Evolutionary conservation across 2,888 invertebrate species (phyloP).

Genomic region (Phyllotreta cruciferae): DNA sequence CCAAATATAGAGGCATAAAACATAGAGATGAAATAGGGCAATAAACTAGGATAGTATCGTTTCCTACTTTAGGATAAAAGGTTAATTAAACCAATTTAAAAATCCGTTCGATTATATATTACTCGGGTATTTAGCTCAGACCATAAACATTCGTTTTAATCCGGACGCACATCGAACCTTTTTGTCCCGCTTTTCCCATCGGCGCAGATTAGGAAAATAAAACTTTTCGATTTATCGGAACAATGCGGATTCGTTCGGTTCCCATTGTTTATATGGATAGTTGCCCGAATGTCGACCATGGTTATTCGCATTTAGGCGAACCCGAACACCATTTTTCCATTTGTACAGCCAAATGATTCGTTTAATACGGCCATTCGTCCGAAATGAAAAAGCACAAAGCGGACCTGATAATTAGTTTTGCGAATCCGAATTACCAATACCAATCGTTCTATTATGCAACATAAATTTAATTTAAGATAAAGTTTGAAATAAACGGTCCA

Average conservation of each 20-base stretch:
- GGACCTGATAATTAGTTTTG: not conserved
- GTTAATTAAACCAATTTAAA: too few relatives aligned
- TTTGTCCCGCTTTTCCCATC: slow-evolving; percentile 4
- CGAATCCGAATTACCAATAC: too few relatives aligned
- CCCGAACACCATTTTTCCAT: slow-evolving; percentile 28
- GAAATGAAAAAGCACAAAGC: slow-evolving; percentile 18
- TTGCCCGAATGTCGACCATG: not conserved
- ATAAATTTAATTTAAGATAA: too few relatives aligned
- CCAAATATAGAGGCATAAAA: too few relatives aligned
- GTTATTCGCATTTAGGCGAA: too few relatives aligned
- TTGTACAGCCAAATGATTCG: slow-evolving; percentile 15
- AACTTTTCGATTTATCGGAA: slow-evolving; percentile 11
- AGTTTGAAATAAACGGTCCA: too few relatives aligned
- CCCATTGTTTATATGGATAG: slow-evolving; percentile 12
- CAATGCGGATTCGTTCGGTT: slow-evolving; percentile 1
- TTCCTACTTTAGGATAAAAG: too few relatives aligned
- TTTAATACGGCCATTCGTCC: slow-evolving; percentile 18
- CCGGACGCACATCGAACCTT: not conserved
- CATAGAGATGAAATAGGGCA: too few relatives aligned
- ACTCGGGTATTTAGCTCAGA: too few relatives aligned
- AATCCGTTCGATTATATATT: too few relatives aligned
- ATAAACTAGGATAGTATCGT: too few relatives aligned
- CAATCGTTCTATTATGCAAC: too few relatives aligned
- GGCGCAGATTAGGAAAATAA: slow-evolving; percentile 8
- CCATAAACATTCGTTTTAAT: not conserved